Evolutionary conservation across 2,888 invertebrate species (phyloP).

Genomic region (Nomada goodeniana): DNA sequence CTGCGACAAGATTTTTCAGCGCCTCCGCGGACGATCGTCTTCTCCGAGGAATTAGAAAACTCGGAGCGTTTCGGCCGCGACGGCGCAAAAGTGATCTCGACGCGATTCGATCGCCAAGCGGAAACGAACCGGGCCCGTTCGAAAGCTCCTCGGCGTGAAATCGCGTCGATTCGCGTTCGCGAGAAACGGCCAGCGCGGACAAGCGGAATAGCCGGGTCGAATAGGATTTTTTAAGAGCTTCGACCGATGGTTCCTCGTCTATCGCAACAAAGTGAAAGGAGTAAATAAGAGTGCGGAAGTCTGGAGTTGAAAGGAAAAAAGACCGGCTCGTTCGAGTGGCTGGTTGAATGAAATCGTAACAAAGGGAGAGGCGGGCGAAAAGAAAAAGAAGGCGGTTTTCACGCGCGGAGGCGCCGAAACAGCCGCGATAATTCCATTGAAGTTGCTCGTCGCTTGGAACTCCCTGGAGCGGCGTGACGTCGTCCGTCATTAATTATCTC

Average conservation of each 20-base stretch:
- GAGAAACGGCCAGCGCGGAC: not conserved
- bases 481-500: constrained; percentile 74
- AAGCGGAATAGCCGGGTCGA: not conserved
- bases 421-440: constrained; percentile 63
- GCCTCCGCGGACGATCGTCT: not conserved
- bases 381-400: constrained; percentile 38
- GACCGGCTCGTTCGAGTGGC: constrained; percentile 7
- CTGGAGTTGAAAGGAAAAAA: constrained; percentile 7
- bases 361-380: constrained; percentile 11
- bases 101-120: too few relatives aligned
- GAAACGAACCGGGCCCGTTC: too few relatives aligned
- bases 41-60: too few relatives aligned
- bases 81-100: too few relatives aligned
- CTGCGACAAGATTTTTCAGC: constrained; percentile 24
- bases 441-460: constrained; percentile 51
- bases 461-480: constrained; percentile 70
- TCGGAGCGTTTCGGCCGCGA: too few relatives aligned
- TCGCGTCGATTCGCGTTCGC: not conserved
- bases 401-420: constrained; percentile 55
- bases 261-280: not conserved
- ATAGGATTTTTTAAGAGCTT: not conserved
- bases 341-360: constrained; percentile 35
- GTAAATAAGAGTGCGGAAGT: constrained; percentile 11
- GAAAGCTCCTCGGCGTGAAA: too few relatives aligned
- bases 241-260: not conserved